Evolutionary conservation across 2,888 invertebrate species (phyloP).

Genomic region (Nysson spinosus): DNA sequence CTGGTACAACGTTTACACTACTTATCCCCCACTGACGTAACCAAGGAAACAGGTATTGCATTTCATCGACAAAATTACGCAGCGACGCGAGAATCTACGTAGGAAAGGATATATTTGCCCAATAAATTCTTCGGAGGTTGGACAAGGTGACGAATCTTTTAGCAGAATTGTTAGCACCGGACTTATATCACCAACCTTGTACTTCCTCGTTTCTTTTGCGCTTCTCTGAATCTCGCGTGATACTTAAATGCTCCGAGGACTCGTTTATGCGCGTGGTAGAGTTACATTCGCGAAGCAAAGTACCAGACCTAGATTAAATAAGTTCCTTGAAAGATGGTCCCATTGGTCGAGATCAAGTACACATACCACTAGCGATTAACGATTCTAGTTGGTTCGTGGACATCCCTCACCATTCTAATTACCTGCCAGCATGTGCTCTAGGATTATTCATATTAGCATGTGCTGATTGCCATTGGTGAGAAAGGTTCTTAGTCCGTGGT

Average conservation of each 20-base stretch:
- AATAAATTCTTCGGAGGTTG: slow-evolving; percentile 15
- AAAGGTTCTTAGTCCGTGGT: slow-evolving; percentile 23
- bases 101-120: slow-evolving; percentile 23
- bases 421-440: slow-evolving; percentile 66
- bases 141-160: slow-evolving; percentile 38
- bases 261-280: slow-evolving; percentile 32
- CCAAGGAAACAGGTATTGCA: too few species aligned
- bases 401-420: slow-evolving; percentile 70
- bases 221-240: slow-evolving; percentile 18
- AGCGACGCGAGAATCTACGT: neutral
- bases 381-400: slow-evolving; percentile 55
- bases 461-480: slow-evolving; percentile 61
- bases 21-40: too few species aligned
- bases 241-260: slow-evolving; percentile 24
- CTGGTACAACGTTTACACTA: too few species aligned
- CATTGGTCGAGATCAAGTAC: slow-evolving; percentile 17
- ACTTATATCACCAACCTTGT: slow-evolving; percentile 3
- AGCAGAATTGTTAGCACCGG: slow-evolving; percentile 40
- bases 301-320: slow-evolving; percentile 37
- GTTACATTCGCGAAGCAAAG: slow-evolving; percentile 22
- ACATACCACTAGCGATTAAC: slow-evolving; percentile 43
- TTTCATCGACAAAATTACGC: too few species aligned
- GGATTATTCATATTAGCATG: slow-evolving; percentile 64
- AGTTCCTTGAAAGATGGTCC: slow-evolving; percentile 5
- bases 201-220: slow-evolving; percentile 5